Conservation (phyloP, 2,888 invertebrate species). For the Ornithoptera alexandrae region DNA sequence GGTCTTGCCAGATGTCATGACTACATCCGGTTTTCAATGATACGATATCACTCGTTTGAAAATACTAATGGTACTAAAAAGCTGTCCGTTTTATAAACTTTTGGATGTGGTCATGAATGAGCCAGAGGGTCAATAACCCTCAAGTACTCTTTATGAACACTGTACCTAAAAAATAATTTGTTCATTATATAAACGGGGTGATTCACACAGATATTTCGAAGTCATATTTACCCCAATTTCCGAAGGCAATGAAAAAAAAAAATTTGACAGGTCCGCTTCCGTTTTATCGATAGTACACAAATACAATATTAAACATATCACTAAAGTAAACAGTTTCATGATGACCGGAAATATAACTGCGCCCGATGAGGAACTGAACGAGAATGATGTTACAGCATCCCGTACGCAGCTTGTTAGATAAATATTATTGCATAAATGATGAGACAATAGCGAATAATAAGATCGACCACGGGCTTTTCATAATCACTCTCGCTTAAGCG, state of each 20-base stretch:
- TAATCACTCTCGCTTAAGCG: too few species aligned
- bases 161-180: too few species aligned
- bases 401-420: conserved; percentile 2
- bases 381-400: conserved; percentile 2
- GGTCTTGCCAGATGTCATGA: too few species aligned
- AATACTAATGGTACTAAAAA: too few species aligned
- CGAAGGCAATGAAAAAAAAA: conserved; percentile 7
- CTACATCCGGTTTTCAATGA: too few species aligned
- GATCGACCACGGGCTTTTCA: too few species aligned
- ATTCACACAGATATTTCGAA: background rate
- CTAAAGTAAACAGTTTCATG: conserved; percentile 8
- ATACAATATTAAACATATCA: conserved; percentile 7
- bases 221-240: conserved; percentile 17
- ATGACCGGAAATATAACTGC: conserved; percentile 7
- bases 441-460: conserved; percentile 5
- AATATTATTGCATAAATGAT: conserved; percentile 18
- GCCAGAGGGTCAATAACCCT: too few species aligned
- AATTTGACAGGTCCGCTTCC: conserved; percentile 9
- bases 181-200: too few species aligned
- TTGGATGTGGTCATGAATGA: too few species aligned
- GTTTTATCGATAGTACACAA: background rate
- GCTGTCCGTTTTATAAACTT: too few species aligned
- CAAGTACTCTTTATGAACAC: too few species aligned
- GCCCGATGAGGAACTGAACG: conserved; percentile 1
- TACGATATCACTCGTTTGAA: too few species aligned